Evolutionary conservation across 2,113 vertebrate species (phyloP).

Genomic region (Peromyscus maniculatus): DNA sequence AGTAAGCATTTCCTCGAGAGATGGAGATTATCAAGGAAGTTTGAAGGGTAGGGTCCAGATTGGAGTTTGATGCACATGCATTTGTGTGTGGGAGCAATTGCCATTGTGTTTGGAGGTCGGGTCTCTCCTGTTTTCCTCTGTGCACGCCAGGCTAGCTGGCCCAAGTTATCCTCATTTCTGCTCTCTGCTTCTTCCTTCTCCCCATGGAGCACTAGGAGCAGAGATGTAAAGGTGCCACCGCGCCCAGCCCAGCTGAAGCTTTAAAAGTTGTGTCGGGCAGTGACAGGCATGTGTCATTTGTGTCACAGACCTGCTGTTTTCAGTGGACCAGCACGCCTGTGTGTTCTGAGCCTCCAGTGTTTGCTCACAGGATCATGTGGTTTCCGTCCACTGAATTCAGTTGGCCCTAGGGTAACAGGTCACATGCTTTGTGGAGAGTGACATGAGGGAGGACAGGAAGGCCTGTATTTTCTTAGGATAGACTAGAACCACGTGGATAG

Average conservation of each 20-base stretch:
- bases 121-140: background rate
- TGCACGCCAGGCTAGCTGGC: background rate
- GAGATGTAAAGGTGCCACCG: too few species aligned
- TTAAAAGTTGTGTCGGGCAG: background rate
- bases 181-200: background rate
- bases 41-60: background rate
- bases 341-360: background rate
- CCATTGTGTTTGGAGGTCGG: background rate
- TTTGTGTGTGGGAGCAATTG: background rate
- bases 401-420: background rate
- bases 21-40: background rate
- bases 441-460: background rate
- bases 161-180: too few species aligned
- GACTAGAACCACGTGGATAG: background rate
- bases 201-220: background rate
- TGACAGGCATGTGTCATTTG: background rate
- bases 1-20: background rate
- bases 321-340: background rate
- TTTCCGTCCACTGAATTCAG: background rate
- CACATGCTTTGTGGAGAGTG: background rate
- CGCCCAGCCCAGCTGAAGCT: background rate
- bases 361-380: background rate
- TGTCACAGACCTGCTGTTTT: background rate
- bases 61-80: background rate
- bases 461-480: background rate